phyloP scores from a whole-genome alignment of 1,140 invertebrate genomes.

The Trachymyrmex septentrionalis region DNA sequence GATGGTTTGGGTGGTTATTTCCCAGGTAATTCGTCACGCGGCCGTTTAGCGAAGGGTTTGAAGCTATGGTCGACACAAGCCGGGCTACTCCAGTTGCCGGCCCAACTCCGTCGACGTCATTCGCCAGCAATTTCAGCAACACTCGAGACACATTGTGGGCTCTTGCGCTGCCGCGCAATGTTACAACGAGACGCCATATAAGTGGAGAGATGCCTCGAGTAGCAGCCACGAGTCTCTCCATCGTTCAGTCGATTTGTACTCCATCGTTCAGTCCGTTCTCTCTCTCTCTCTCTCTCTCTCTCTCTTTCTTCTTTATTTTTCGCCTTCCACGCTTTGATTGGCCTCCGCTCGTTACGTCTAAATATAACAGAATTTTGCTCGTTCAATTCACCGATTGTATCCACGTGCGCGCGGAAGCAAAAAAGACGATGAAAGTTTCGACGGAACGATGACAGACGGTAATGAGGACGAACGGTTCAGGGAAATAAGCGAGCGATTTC shows the following conservation, averaged over 20 bases:
- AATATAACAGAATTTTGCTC: slow-evolving; percentile 70
- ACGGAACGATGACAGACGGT: neutral
- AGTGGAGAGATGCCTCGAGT: slow-evolving; percentile 69
- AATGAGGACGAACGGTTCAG: slow-evolving; percentile 44
- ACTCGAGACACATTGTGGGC: slow-evolving; percentile 66
- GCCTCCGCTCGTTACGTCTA: slow-evolving; percentile 68
- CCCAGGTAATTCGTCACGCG: slow-evolving; percentile 69
- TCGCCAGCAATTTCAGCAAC: slow-evolving; percentile 69
- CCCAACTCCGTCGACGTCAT: slow-evolving; percentile 63
- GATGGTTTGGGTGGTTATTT: slow-evolving; percentile 49
- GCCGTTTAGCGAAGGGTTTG: slow-evolving; percentile 44
- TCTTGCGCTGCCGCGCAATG: slow-evolving; percentile 16
- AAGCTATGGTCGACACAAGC: slow-evolving; percentile 8
- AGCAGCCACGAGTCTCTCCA: slow-evolving; percentile 34
- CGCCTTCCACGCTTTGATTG: slow-evolving; percentile 51
- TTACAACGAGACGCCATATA: slow-evolving; percentile 47
- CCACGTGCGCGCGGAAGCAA: slow-evolving; percentile 5
- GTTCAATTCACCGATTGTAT: slow-evolving; percentile 42
- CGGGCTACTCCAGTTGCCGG: slow-evolving; percentile 48
- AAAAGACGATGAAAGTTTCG: neutral
- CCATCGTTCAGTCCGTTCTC: neutral
- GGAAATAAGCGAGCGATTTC: neutral
- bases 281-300: neutral
- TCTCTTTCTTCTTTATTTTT: too few relatives aligned
- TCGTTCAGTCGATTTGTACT: slow-evolving; percentile 60